These are phyloP conservation scores for Erpornis zantholeuca DNA, from an alignment of 2,113 vertebrate genomes.

Conservation along the genomic window DNA sequence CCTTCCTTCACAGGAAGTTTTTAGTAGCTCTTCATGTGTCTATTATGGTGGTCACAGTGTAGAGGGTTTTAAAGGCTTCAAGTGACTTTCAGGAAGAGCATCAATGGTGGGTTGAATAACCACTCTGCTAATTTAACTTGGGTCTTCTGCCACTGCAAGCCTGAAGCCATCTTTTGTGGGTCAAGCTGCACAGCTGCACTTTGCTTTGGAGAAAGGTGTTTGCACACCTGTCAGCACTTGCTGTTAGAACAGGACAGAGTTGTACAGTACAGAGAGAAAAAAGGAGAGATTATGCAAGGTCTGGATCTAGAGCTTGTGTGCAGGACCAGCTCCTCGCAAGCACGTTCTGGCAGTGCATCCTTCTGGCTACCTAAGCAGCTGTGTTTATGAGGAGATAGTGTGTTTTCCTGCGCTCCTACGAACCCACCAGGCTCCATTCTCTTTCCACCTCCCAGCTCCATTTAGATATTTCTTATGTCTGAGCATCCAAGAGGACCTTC, in stretches of 20 bases:
- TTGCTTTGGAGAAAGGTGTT: not conserved
- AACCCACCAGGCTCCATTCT: not conserved
- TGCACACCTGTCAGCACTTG: not conserved
- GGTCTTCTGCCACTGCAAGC: not conserved
- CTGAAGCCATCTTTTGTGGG: not conserved
- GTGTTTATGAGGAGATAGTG: not conserved
- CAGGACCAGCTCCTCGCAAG: not conserved
- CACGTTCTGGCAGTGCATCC: not conserved
- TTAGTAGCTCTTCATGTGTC: slow-evolving; percentile 16
- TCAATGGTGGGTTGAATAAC: not conserved
- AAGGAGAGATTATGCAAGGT: not conserved
- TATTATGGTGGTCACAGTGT: not conserved
- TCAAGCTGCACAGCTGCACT: not conserved
- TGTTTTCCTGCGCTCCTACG: not conserved
- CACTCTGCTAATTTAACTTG: not conserved
- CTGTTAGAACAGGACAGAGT: not conserved
- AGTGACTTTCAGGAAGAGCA: not conserved
- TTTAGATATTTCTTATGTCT: not conserved
- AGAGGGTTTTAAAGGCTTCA: not conserved
- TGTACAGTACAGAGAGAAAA: accelerated
- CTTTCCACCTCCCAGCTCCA: not conserved
- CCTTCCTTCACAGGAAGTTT: slow-evolving; percentile 30
- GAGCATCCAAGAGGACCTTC: not conserved
- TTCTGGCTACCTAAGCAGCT: not conserved
- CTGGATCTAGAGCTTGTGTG: not conserved